Evolutionary conservation across 2,113 vertebrate genomes (phyloP), one percentile per base, ranked within the genome.

Genomic region (Athene cunicularia): DNA sequence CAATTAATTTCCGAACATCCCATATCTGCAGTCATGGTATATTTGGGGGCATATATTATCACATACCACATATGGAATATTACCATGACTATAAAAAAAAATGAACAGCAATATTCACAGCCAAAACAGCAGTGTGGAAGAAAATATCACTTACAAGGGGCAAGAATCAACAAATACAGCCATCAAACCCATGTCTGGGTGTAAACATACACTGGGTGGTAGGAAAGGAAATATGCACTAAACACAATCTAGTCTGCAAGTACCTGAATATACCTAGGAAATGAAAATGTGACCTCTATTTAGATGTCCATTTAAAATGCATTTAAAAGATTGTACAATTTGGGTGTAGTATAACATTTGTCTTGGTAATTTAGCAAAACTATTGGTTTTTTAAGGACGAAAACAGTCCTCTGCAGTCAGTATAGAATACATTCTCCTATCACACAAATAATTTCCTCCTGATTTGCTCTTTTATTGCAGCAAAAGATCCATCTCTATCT

Each of bases 61-160:
- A 21, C 33, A 1, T 3, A 58, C 22, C 21, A 21, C 11, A 5
- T 17, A 27, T 8, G 2, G 4, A 63, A 62, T 4, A 2, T 26
- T n/a, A 55, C 30, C 10, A 16, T 4, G 10, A 72, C 21, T 12
- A 81, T 23, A 10, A 55, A 60, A 66, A 58, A 17, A 35, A 24
- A 5, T 5, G 22, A 41, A 2, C 35, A 75, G 19, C 32, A 41
- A 35, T 39, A 55, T 11, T 67, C 28, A 83, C 33, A 60, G 15
- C 35, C n/a, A 28, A 60, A 73, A 27, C 5, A 64, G 43, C 19
- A 80, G 9, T 0, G 0, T 32, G 11, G 14, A 64, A 81, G 22
- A 52, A 13, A 60, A 1, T 16, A 47, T 12, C 32, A 26, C 8
- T 59, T 52, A 45, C 7, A 75, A 2, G 1, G 55, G 43, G 24